Evolutionary conservation across 37 sponge, comb jelly and placozoan species (phyloP).

Genomic region (Oopsacas minuta): DNA sequence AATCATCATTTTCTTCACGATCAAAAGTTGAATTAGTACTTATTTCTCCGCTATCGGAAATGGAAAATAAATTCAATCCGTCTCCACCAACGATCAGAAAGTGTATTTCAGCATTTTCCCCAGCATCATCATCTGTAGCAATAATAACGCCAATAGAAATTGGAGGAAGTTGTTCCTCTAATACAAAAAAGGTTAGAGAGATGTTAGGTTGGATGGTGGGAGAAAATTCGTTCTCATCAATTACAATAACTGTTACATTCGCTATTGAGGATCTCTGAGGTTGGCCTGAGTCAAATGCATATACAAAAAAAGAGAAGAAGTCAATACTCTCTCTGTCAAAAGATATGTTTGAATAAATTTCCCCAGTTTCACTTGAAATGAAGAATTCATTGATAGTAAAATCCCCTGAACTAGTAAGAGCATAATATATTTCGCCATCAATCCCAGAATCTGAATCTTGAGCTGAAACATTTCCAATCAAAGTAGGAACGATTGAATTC

Average conservation of each 20-base stretch:
- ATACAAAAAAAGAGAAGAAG: neutral
- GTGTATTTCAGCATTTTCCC: conserved; percentile 4
- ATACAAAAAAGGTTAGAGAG: neutral
- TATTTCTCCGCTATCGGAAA: neutral
- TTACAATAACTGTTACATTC: neutral
- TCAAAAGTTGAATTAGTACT: conserved; percentile 12
- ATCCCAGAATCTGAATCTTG: conserved; percentile 9
- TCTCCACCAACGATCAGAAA: conserved; percentile 20
- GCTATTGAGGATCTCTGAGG: conserved; percentile 7
- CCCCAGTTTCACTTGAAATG: neutral
- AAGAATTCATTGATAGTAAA: neutral
- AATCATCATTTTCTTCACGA: conserved; percentile 19
- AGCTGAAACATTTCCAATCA: conserved; percentile 7
- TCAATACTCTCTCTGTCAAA: neutral
- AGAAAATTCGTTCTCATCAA: conserved; percentile 15
- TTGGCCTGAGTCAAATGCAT: conserved; percentile 3
- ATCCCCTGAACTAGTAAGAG: neutral
- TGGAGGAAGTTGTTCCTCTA: conserved; percentile 8
- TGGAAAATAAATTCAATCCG: neutral
- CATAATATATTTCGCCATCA: conserved; percentile 2
- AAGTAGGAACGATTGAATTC: neutral
- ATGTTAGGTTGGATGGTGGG: neutral
- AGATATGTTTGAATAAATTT: neutral
- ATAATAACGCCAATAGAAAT: neutral
- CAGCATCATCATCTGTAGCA: conserved; percentile 17